Base-by-base conservation (phyloP, 1,140 invertebrate genomes). In the Drosophila yakuba region DNA sequence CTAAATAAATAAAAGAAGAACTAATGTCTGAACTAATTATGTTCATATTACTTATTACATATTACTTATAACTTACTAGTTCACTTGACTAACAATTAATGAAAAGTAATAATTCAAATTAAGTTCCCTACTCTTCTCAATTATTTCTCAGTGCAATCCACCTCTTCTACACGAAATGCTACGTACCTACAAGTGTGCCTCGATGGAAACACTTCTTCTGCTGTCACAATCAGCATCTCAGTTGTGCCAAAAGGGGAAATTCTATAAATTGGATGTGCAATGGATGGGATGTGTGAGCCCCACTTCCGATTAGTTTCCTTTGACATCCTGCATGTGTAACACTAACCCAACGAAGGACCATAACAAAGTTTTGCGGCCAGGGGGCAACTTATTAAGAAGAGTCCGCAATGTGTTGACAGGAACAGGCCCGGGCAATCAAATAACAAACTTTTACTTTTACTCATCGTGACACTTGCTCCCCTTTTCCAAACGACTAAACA, bases 341-440 rank as follows among this genome's bases (percentile, higher is more conserved):
- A 23, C 38, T 7, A 54, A 6, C 23, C 43, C 38, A 12, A 25
- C 14, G 20, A 32, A n/a, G 36, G 28, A 50, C 28, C 47, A 36
- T 4, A n/a, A 32, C 28, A 45, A n/a, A 32, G 14, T 36, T 36
- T 7, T 62, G 50, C 12, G 50, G 68, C 28, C 39, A 36, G 20
- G 39, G 55, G 58, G 59, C 39, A 39, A 74, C 67, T 56, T 71
- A 71, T 71, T 69, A 69, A 35, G 43, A 69, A 47, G 43, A 15
- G 36, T 47, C 71, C 54, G 56, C 72, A 81, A 61, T 81, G 73
- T 62, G 66, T 66, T 56, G 67, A 69, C 62, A 77, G 52, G 58
- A 62, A 69, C 59, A 77, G 52, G 61, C 50, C 61, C 43, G 51
- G 52, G 59, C 66, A 86, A 85, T 86, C 69, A 86, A 86, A 86